These are phyloP conservation scores for Salminus brasiliensis DNA, from an alignment of 2,113 vertebrate genomes.

Conservation along the genomic window DNA sequence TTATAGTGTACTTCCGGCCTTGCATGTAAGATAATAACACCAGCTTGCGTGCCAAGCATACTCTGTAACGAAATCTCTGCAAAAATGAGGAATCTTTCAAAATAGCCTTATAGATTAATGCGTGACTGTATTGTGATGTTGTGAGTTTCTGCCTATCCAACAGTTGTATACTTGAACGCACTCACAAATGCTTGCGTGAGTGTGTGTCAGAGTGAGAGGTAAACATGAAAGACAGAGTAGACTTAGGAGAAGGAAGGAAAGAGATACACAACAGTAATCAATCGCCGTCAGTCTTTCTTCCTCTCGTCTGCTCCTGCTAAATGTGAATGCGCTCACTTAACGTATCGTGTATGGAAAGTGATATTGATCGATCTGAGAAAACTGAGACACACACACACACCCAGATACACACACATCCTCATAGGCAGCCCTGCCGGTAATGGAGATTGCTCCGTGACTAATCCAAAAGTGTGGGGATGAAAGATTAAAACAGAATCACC, in stretches of 20 bases:
- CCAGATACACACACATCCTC: conserved; percentile 34
- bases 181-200: too few relatives aligned
- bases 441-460: conserved; percentile 52
- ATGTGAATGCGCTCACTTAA: conserved; percentile 49
- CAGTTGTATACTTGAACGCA: too few relatives aligned
- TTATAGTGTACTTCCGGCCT: not conserved
- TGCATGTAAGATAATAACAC: not conserved
- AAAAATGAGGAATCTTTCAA: not conserved
- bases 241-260: not conserved
- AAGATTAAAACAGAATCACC: conserved; percentile 42
- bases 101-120: not conserved
- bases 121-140: not conserved
- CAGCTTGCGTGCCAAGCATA: not conserved
- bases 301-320: conserved; percentile 35
- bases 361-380: conserved; percentile 50
- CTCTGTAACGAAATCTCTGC: not conserved
- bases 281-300: conserved; percentile 60
- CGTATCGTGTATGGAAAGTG: conserved; percentile 51
- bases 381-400: conserved; percentile 30
- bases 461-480: conserved; percentile 40
- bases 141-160: conserved; percentile 1
- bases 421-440: conserved; percentile 44
- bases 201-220: not conserved
- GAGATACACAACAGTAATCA: conserved; percentile 64
- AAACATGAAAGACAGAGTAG: conserved; percentile 6